These are phyloP conservation scores for Muntiacus muntjak DNA, from an alignment of 2,113 vertebrate species.

Conservation along the genomic window DNA sequence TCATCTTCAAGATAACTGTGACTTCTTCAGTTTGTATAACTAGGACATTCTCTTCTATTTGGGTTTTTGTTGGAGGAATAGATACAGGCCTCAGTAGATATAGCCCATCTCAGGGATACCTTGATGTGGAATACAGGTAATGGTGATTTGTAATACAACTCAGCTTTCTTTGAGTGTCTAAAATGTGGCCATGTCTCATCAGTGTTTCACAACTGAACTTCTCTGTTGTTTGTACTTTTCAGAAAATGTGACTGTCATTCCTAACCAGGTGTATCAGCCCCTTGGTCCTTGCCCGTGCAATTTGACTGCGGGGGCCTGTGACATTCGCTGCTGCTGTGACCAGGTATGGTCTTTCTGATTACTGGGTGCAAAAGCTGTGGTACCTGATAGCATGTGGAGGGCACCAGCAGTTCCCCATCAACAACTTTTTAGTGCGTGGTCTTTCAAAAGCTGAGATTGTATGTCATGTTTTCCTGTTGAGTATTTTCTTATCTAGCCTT, in stretches of 20 bases:
- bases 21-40: neutral
- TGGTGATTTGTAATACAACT: neutral
- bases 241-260: slow-evolving; percentile 88
- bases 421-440: neutral
- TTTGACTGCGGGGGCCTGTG: slow-evolving; percentile 85
- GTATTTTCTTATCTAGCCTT: neutral
- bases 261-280: slow-evolving; percentile 90
- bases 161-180: neutral
- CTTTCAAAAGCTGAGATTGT: neutral
- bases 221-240: slow-evolving; percentile 24
- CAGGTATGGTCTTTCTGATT: slow-evolving; percentile 76
- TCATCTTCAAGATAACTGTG: neutral
- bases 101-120: too few species aligned
- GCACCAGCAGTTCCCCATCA: rapidly evolving
- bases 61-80: neutral
- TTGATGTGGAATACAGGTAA: neutral
- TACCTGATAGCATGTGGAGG: rapidly evolving
- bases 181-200: neutral
- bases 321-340: slow-evolving; percentile 95
- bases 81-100: neutral
- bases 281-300: slow-evolving; percentile 95
- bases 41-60: neutral
- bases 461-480: neutral
- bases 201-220: neutral
- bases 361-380: rapidly evolving